These are phyloP conservation scores for Daphoenositta chrysoptera DNA, from an alignment of 2,113 vertebrate species.

Conservation along the genomic window DNA sequence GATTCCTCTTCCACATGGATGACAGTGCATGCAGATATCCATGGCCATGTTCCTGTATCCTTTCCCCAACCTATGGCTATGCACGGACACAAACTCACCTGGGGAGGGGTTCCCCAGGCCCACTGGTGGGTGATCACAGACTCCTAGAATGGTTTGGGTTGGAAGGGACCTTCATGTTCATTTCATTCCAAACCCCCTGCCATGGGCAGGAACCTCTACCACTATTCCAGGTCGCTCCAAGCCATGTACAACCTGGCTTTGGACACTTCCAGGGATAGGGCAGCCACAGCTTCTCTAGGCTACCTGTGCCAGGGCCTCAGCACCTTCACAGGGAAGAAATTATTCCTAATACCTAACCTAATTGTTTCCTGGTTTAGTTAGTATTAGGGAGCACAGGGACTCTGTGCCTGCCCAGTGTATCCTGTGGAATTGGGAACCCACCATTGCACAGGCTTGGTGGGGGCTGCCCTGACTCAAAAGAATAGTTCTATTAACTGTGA, in stretches of 20 bases:
- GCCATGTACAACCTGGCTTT: neutral
- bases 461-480: neutral
- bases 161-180: neutral
- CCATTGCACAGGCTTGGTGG: rapidly evolving
- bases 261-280: neutral
- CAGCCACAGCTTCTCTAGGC: neutral
- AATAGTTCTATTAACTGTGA: neutral
- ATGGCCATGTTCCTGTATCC: neutral
- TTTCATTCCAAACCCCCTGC: neutral
- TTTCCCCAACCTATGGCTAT: neutral
- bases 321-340: neutral
- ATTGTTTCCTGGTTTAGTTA: neutral
- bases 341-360: neutral
- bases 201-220: neutral
- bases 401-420: neutral
- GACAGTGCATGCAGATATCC: neutral
- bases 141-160: neutral
- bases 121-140: neutral
- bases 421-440: rapidly evolving
- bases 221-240: neutral
- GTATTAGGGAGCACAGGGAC: neutral
- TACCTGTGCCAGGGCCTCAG: neutral
- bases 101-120: neutral
- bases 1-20: neutral
- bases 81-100: rapidly evolving